These are phyloP conservation scores for Pseudomyrmex flavicornis DNA, from an alignment of 1,140 invertebrate genomes.

Conservation along the genomic window DNA sequence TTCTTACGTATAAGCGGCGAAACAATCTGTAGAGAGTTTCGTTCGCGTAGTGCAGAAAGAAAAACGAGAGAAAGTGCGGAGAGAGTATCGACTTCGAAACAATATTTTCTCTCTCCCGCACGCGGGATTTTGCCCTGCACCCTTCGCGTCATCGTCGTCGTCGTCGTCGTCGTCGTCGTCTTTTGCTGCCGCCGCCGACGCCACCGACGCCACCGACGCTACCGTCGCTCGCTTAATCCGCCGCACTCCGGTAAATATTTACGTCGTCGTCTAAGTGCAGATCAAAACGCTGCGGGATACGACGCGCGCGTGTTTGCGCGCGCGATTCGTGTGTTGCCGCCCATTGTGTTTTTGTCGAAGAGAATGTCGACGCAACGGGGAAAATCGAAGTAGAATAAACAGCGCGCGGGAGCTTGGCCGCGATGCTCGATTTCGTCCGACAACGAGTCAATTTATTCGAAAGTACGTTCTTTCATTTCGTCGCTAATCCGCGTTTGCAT, in stretches of 20 bases:
- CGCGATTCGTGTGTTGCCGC: background rate
- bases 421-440: conserved; percentile 46
- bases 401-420: background rate
- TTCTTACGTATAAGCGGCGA: conserved; percentile 51
- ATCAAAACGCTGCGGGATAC: conserved; percentile 49
- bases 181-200: background rate
- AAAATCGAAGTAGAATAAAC: conserved; percentile 54
- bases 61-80: no score
- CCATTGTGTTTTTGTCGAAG: conserved; percentile 20
- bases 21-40: conserved; percentile 41
- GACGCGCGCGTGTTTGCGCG: conserved; percentile 2
- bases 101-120: conserved; percentile 40
- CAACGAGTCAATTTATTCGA: conserved; percentile 58
- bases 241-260: conserved; percentile 42
- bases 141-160: background rate
- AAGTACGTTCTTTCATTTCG: conserved; percentile 55
- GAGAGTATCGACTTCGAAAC: conserved; percentile 48
- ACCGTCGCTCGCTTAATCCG: conserved; percentile 31
- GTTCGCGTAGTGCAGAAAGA: background rate
- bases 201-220: background rate
- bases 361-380: background rate
- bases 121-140: background rate
- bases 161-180: background rate
- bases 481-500: conserved; percentile 53
- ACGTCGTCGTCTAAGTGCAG: conserved; percentile 57